These are phyloP conservation scores for Illadopsis cleaveri DNA, from an alignment of 2,113 vertebrate species.

Conservation along the genomic window DNA sequence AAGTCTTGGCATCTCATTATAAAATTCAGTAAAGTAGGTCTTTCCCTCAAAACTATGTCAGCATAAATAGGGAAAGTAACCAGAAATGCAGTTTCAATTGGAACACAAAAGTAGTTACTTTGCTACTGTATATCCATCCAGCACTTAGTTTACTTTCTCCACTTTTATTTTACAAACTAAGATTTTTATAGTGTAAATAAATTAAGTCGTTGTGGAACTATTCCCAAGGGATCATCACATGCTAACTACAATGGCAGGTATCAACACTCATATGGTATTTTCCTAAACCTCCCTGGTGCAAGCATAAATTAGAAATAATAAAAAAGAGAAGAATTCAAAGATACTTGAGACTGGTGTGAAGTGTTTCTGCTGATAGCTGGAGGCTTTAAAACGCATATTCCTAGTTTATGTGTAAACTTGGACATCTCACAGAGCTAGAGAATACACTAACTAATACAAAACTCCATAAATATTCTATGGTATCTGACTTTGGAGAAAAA, in stretches of 20 bases:
- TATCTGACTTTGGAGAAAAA: not conserved
- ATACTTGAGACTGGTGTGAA: not conserved
- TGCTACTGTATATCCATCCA: not conserved
- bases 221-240: not conserved
- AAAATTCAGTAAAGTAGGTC: not conserved
- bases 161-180: not conserved
- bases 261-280: not conserved
- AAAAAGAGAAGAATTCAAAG: not conserved
- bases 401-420: not conserved
- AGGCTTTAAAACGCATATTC: not conserved
- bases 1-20: slow-evolving; percentile 10
- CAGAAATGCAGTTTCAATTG: not conserved
- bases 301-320: not conserved
- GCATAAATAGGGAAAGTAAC: not conserved
- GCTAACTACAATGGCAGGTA: not conserved
- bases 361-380: not conserved
- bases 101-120: not conserved
- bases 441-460: not conserved
- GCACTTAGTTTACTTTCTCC: not conserved
- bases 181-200: not conserved
- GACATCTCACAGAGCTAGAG: not conserved
- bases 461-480: not conserved
- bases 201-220: not conserved
- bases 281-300: not conserved
- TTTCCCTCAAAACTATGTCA: not conserved